phyloP scores from a whole-genome alignment of 2,113 vertebrate genomes.

The Zosterops lateralis region DNA sequence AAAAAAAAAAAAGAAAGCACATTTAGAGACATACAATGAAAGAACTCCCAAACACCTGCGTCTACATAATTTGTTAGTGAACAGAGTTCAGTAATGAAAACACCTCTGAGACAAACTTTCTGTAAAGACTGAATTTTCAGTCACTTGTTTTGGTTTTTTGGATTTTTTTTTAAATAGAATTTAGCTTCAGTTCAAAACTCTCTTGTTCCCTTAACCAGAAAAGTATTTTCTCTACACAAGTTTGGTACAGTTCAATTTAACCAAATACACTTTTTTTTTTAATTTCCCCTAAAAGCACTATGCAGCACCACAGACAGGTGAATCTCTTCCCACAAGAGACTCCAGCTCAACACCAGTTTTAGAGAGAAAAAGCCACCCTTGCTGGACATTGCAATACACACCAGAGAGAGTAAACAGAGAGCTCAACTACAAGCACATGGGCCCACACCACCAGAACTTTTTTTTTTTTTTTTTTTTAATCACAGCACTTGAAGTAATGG shows the following conservation, averaged over 20 bases:
- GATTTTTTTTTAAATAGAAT: rapidly evolving
- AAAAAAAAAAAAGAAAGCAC: background rate
- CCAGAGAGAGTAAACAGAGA: background rate
- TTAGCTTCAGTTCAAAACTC: background rate
- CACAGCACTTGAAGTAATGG: background rate
- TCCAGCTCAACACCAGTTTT: background rate
- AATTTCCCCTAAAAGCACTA: background rate
- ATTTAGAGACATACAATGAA: background rate
- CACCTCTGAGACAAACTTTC: background rate
- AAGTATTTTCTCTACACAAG: background rate
- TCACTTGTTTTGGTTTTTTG: background rate
- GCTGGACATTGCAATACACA: background rate
- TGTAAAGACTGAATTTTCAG: background rate
- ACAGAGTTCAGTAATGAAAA: background rate
- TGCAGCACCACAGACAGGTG: background rate
- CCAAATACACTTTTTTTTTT: background rate
- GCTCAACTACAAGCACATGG: background rate
- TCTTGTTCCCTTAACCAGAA: background rate
- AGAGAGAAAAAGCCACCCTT: background rate
- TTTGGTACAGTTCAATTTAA: background rate
- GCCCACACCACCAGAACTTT: background rate
- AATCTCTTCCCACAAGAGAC: background rate
- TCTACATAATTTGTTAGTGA: background rate
- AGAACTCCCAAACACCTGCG: background rate
- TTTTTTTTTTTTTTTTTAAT: background rate